Percentiles rank a stretch among this genome's conserved stretches.
phyloP scores from a whole-genome alignment of 2,888 invertebrate species.

The Drosophila sordidula region DNA sequence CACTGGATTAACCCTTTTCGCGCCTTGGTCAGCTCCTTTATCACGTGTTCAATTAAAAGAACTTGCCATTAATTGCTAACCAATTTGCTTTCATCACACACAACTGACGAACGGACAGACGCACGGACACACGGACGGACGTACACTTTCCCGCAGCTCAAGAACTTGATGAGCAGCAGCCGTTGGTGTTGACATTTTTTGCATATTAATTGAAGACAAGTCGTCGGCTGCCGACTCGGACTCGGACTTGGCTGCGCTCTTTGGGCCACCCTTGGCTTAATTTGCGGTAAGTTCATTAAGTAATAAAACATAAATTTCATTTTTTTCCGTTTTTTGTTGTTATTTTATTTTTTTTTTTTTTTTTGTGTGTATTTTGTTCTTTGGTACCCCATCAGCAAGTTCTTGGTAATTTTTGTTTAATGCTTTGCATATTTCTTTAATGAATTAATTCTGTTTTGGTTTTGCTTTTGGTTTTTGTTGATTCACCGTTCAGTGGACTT shows the following conservation, averaged over 20 bases:
- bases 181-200: slow-evolving; percentile 80
- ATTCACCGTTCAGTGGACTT: slow-evolving; percentile 79
- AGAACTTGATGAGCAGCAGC: slow-evolving; percentile 58
- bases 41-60: slow-evolving; percentile 73
- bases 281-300: slow-evolving; percentile 83
- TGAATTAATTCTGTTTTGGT: slow-evolving; percentile 84
- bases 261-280: slow-evolving; percentile 69
- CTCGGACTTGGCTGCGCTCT: slow-evolving; percentile 10
- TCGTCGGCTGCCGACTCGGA: slow-evolving; percentile 27
- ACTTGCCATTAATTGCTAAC: slow-evolving; percentile 70
- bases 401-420: slow-evolving; percentile 64
- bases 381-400: slow-evolving; percentile 53
- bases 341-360: slow-evolving; percentile 12
- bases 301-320: slow-evolving; percentile 81
- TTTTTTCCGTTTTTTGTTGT: slow-evolving; percentile 38
- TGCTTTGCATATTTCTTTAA: slow-evolving; percentile 83
- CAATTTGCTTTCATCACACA: slow-evolving; percentile 66
- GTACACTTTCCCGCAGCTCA: slow-evolving; percentile 43
- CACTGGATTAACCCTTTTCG: slow-evolving; percentile 37
- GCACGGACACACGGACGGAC: slow-evolving; percentile 30
- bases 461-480: slow-evolving; percentile 72
- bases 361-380: slow-evolving; percentile 2
- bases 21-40: slow-evolving; percentile 17
- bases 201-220: slow-evolving; percentile 82
- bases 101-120: slow-evolving; percentile 16